Conservation (phyloP, 2,888 invertebrate species). For the Limulus polyphemus region DNA sequence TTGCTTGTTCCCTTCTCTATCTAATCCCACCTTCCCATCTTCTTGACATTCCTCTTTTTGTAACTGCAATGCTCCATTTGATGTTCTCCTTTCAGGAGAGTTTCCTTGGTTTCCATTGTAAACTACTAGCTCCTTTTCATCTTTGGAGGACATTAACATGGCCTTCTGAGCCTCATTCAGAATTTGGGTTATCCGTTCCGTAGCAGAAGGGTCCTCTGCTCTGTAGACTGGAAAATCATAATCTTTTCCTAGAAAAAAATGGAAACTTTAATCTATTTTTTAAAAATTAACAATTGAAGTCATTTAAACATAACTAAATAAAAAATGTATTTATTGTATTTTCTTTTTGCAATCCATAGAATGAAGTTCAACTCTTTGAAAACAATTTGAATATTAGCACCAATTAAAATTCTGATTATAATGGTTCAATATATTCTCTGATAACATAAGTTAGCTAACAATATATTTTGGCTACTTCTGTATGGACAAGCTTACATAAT, state of each 20-base stretch:
- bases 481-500: too few relatives aligned
- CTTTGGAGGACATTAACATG: slow-evolving; percentile 44
- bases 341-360: too few relatives aligned
- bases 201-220: slow-evolving; percentile 55
- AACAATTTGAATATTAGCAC: too few relatives aligned
- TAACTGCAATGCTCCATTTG: slow-evolving; percentile 23
- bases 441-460: too few relatives aligned
- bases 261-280: too few relatives aligned
- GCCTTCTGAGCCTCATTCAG: slow-evolving; percentile 82
- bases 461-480: too few relatives aligned
- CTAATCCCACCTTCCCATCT: slow-evolving; percentile 6
- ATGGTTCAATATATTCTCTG: too few relatives aligned
- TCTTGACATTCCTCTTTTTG: slow-evolving; percentile 7
- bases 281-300: too few relatives aligned
- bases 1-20: slow-evolving; percentile 4
- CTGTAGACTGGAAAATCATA: slow-evolving; percentile 48
- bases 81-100: slow-evolving; percentile 20
- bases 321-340: too few relatives aligned
- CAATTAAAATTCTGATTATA: too few relatives aligned
- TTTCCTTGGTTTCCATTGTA: not conserved
- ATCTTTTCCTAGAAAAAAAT: slow-evolving; percentile 55
- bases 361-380: too few relatives aligned
- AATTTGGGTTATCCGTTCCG: slow-evolving; percentile 86
- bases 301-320: too few relatives aligned
- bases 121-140: not conserved